phyloP scores from a whole-genome alignment of 2,113 vertebrate species.

The Polyodon spathula region DNA sequence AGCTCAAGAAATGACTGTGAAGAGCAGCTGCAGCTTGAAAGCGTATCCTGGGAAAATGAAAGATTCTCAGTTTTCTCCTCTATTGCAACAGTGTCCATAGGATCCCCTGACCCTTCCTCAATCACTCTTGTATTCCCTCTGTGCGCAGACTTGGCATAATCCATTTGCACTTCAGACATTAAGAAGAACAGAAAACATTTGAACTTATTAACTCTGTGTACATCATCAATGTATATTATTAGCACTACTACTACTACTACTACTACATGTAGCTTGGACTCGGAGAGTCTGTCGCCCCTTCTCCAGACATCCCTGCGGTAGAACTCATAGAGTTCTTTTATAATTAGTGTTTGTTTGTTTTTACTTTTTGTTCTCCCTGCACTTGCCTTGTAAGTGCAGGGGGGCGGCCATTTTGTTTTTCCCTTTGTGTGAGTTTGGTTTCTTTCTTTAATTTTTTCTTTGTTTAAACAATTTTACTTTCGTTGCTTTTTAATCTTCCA shows the following conservation, averaged over 20 bases:
- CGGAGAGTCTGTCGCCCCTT: too few species aligned
- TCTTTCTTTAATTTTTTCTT: too few species aligned
- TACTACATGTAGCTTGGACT: too few species aligned
- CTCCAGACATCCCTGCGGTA: too few species aligned
- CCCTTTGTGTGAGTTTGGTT: too few species aligned
- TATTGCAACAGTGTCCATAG: slow-evolving; percentile 1
- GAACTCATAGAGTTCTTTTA: too few species aligned
- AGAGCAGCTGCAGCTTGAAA: neutral
- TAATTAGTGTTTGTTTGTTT: too few species aligned
- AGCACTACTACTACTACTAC: neutral
- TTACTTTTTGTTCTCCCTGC: too few species aligned
- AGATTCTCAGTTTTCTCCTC: slow-evolving; percentile 14
- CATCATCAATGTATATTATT: neutral
- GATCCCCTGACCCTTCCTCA: neutral
- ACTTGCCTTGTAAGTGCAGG: too few species aligned
- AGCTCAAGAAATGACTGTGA: slow-evolving; percentile 18
- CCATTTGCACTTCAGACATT: slow-evolving; percentile 18
- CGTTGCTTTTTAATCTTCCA: too few species aligned
- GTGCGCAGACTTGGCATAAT: slow-evolving; percentile 9
- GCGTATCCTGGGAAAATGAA: slow-evolving; percentile 13
- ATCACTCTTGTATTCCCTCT: slow-evolving; percentile 12
- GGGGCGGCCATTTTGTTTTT: too few species aligned
- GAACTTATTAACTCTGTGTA: neutral
- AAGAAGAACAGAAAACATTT: slow-evolving; percentile 2
- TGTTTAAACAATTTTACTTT: too few species aligned